Percentiles rank a stretch among this genome's conserved stretches.
Evolutionary conservation across 1,140 invertebrate species (phyloP).

Genomic region (Lordiphosa collinella): DNA sequence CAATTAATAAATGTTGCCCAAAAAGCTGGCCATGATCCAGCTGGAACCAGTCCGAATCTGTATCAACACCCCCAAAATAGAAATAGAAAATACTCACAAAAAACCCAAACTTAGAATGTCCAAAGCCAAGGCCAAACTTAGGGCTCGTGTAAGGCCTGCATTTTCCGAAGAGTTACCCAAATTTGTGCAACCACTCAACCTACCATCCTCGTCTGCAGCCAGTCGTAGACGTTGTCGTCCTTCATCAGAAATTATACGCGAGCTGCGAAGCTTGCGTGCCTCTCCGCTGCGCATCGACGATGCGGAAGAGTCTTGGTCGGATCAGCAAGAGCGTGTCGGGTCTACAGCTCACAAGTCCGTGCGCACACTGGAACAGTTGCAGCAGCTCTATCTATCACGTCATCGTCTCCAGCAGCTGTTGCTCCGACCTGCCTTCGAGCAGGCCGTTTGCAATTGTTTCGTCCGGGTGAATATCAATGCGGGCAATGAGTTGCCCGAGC

Average conservation of each 20-base stretch:
- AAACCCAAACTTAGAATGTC: constrained; percentile 7
- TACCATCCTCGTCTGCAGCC: too few species aligned
- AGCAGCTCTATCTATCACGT: constrained; percentile 38
- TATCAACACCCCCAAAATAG: not conserved
- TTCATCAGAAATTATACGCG: constrained; percentile 38
- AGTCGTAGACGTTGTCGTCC: constrained; percentile 6
- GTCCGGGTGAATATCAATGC: constrained; percentile 39
- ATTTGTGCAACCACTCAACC: constrained; percentile 3
- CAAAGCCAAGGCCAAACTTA: constrained; percentile 2
- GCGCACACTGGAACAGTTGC: constrained; percentile 17
- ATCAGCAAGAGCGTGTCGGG: not conserved
- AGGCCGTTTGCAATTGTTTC: constrained; percentile 40
- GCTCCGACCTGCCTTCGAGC: constrained; percentile 33
- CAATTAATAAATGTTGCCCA: constrained; percentile 21
- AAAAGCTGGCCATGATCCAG: not conserved
- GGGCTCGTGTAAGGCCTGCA: constrained; percentile 1
- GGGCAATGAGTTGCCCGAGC: constrained; percentile 12
- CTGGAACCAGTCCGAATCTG: not conserved
- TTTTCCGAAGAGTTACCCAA: not conserved
- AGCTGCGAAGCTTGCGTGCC: constrained; percentile 20
- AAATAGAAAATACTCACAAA: not conserved
- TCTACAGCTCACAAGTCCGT: constrained; percentile 1
- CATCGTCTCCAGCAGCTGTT: constrained; percentile 37
- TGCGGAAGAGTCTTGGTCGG: constrained; percentile 12
- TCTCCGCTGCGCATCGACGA: constrained; percentile 20